Conservation (phyloP, 2,797 vertebrate species). For the Podargus strigoides region DNA sequence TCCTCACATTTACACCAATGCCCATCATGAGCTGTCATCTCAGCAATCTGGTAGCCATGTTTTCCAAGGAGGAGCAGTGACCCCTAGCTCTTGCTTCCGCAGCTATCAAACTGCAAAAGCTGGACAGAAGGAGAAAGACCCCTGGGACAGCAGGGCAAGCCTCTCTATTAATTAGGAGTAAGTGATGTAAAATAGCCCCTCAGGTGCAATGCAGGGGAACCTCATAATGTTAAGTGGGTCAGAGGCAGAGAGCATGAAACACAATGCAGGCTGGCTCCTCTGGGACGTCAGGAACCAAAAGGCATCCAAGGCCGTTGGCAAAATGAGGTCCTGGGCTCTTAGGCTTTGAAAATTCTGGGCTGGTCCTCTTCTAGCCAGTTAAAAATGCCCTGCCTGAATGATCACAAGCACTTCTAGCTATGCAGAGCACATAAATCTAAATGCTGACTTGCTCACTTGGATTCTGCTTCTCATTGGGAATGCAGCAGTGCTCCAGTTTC, state of each 20-base stretch:
- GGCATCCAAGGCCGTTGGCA: neutral
- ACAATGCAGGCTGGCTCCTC: neutral
- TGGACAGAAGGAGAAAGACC: neutral
- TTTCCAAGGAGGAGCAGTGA: neutral
- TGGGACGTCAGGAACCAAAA: neutral
- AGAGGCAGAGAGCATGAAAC: neutral
- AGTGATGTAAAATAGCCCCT: constrained; percentile 49
- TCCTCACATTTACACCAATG: neutral
- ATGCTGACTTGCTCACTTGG: neutral
- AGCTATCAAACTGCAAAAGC: neutral
- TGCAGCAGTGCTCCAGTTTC: neutral
- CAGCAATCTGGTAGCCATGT: neutral
- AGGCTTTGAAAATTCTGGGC: neutral
- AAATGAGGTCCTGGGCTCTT: neutral
- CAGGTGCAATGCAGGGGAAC: constrained; percentile 39
- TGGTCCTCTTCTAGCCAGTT: neutral
- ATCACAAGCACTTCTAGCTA: neutral
- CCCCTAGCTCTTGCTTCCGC: neutral
- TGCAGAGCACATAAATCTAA: neutral
- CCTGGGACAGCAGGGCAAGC: constrained; percentile 6
- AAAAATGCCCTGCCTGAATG: neutral
- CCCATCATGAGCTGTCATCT: neutral
- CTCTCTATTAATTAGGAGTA: constrained; percentile 56
- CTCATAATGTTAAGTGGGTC: constrained; percentile 17
- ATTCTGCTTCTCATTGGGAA: neutral